Evolutionary conservation across 2,113 vertebrate species (phyloP).

Genomic region (Brevimyrus niger): DNA sequence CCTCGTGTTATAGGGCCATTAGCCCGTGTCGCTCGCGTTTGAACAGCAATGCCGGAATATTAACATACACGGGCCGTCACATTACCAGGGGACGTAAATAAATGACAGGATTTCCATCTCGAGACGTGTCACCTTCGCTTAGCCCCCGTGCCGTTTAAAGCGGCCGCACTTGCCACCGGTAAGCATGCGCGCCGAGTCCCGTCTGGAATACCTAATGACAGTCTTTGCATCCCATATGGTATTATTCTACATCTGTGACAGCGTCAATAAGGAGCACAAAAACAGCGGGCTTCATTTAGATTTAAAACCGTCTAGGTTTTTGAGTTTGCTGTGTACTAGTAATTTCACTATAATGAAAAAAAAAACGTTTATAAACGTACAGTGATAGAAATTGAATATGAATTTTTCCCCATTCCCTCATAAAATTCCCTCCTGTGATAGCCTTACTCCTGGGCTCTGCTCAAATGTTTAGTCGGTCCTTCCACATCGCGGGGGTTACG

Average conservation of each 20-base stretch:
- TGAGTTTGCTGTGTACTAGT: conserved; percentile 29
- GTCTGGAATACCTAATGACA: conserved; percentile 52
- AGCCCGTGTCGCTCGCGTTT: conserved; percentile 25
- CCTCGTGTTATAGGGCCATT: not conserved
- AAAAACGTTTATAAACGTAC: conserved; percentile 20
- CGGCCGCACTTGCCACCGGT: conserved; percentile 44
- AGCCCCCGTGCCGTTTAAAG: conserved; percentile 50
- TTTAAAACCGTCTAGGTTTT: conserved; percentile 38
- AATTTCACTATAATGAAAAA: conserved; percentile 40
- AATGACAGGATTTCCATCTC: conserved; percentile 67
- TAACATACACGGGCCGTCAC: conserved; percentile 58
- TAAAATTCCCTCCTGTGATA: not conserved
- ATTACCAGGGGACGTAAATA: conserved; percentile 47
- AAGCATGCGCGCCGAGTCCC: conserved; percentile 35
- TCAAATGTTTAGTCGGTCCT: not conserved
- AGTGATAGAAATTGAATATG: conserved; percentile 21
- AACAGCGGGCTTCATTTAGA: conserved; percentile 44
- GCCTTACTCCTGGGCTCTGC: not conserved
- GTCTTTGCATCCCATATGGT: conserved; percentile 54
- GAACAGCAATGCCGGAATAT: conserved; percentile 53
- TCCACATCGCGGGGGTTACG: not conserved
- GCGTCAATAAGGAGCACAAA: conserved; percentile 46
- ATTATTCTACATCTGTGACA: conserved; percentile 45
- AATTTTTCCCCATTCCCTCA: not conserved
- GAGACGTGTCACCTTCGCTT: conserved; percentile 54